Base-by-base conservation (phyloP, 2,797 vertebrate species). In the Siniperca undulata region DNA sequence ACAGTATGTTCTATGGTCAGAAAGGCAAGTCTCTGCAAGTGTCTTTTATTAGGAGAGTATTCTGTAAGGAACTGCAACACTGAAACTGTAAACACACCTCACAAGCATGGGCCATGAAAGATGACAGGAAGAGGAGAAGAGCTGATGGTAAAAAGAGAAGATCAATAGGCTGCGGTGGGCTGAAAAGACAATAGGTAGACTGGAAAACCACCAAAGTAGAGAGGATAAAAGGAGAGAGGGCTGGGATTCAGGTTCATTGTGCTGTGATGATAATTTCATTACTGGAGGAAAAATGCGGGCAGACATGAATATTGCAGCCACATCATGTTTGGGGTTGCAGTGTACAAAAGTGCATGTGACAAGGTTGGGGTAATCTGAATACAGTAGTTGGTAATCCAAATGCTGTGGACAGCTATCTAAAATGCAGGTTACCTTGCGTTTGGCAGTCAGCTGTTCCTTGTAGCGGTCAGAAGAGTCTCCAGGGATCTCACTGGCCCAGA, bases 401-500 rank as follows among this genome's bases (percentile, higher is more conserved):
- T 62, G n/a, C 30, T 70, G 19, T 36, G 8, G 8, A 9, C 22
- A 8, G 17, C 22, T 22, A 16, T 78, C 20, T 27, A 3, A 24
- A 34, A 46, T 9, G 5, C 4, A 24, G 4, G 24, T 92, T 83
- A 99, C 98, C 97, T 99, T 99, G 91, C 98, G 96, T 85, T 99
- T 99, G 82, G 98, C 98, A 0, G 92, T 97, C 77, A 99, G 97
- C 92, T 99, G 98, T 92, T 99, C 98, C 0, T 97, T 97, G 95
- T 99, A 99, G 50, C 97, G 97, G 88, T 97, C 96, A 0, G 98
- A 98, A 1, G 97, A 98, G 89, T 99, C 98, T 0, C 98, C 98
- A 0, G 98, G 98, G 81, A 99, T 99, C 92, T 97, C 97, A 0
- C 98, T 97, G 27, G 98, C 98, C 98, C 98, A 99, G 24, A 99